Conservation (phyloP, 2,113 vertebrate species). For the Nestor notabilis region DNA sequence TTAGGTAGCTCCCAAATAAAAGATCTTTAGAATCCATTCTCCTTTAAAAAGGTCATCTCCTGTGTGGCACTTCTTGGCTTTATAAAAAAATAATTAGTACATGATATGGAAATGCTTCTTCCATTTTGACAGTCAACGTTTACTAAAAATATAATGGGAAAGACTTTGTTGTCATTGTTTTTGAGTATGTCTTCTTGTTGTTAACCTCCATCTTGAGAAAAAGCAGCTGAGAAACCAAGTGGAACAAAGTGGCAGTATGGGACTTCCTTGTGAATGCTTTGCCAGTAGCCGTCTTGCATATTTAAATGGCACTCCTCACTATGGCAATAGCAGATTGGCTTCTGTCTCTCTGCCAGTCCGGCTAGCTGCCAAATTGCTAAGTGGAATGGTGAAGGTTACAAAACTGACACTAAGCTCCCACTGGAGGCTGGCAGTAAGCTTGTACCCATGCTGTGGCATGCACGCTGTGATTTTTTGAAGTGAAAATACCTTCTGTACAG, state of each 20-base stretch:
- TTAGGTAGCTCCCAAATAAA: neutral
- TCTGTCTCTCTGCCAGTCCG: neutral
- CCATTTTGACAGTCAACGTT: neutral
- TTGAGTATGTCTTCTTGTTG: neutral
- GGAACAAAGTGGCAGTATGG: neutral
- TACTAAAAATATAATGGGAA: neutral
- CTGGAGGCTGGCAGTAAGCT: neutral
- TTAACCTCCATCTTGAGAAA: neutral
- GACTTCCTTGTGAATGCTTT: neutral
- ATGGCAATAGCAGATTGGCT: neutral
- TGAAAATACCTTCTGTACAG: neutral
- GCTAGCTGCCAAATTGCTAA: neutral
- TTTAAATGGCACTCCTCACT: neutral
- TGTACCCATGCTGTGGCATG: rapidly evolving
- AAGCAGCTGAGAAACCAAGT: neutral
- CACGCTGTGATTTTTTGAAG: rapidly evolving
- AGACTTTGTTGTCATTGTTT: neutral
- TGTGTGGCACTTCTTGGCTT: neutral
- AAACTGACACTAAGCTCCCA: neutral
- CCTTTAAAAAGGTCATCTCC: neutral
- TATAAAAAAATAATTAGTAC: neutral
- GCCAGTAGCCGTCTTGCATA: neutral
- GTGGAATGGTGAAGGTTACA: neutral
- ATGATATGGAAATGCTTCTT: neutral
- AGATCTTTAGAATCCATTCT: neutral